Percentiles rank a stretch among this genome's conserved stretches.
phyloP scores from a whole-genome alignment of 2,888 invertebrate genomes.

The Xiphydria camelus region DNA sequence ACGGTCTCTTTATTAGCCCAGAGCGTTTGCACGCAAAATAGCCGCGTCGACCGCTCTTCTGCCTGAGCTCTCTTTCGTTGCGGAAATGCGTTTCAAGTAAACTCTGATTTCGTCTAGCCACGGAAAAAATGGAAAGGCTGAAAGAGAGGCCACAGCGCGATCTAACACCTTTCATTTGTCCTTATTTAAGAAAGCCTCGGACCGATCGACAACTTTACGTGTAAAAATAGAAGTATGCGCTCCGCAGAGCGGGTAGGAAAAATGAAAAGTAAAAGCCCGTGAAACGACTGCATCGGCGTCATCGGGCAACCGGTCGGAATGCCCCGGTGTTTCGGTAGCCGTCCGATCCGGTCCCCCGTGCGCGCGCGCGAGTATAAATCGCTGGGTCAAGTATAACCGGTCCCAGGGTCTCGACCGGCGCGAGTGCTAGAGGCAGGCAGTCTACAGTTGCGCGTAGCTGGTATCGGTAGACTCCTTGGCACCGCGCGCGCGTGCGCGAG shows the following conservation, averaged over 20 bases:
- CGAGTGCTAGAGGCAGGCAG: conserved; percentile 33
- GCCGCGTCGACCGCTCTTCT: too few species aligned
- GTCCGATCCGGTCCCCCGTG: conserved; percentile 16
- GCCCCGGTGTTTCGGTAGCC: conserved; percentile 35
- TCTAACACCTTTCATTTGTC: too few species aligned
- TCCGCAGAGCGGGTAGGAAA: not conserved
- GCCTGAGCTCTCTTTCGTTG: too few species aligned
- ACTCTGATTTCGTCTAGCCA: too few species aligned
- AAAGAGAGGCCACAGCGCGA: too few species aligned
- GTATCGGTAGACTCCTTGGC: conserved; percentile 46
- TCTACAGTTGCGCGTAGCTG: conserved; percentile 42
- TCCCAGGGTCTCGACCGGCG: conserved; percentile 35
- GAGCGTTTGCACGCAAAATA: too few species aligned
- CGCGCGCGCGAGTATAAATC: conserved; percentile 20
- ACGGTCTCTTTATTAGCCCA: too few species aligned
- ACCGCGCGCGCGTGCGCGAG: too few species aligned
- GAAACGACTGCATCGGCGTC: conserved; percentile 6
- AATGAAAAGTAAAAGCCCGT: not conserved
- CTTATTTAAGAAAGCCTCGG: too few species aligned
- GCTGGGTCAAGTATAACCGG: conserved; percentile 52
- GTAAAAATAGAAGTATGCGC: not conserved
- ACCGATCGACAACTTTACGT: too few species aligned
- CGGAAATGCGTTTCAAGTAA: too few species aligned
- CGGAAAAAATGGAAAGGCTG: too few species aligned
- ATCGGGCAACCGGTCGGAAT: not conserved